phyloP scores from a whole-genome alignment of 2,888 invertebrate genomes.

The Ophion costatus region DNA sequence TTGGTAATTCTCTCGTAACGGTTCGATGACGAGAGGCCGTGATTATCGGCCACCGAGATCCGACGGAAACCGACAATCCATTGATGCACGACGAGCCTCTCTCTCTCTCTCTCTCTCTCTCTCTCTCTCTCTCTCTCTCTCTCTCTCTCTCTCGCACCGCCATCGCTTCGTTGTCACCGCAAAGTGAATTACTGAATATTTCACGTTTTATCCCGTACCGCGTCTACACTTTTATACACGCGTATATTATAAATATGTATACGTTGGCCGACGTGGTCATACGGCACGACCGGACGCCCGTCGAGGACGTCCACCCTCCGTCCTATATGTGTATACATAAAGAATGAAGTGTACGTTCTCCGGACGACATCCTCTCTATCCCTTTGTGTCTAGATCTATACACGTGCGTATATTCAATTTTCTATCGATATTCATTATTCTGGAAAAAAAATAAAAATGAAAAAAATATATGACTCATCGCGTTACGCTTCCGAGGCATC shows the following conservation, averaged over 20 bases:
- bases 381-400: slow-evolving; percentile 18
- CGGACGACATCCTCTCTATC: slow-evolving; percentile 69
- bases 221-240: slow-evolving; percentile 16
- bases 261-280: slow-evolving; percentile 67
- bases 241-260: slow-evolving; percentile 27
- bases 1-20: slow-evolving; percentile 44
- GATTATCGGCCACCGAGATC: slow-evolving; percentile 75
- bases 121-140: too few relatives aligned
- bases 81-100: slow-evolving; percentile 75
- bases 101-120: too few relatives aligned
- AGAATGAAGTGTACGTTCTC: slow-evolving; percentile 52
- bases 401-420: slow-evolving; percentile 46
- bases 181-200: slow-evolving; percentile 72
- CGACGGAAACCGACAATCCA: slow-evolving; percentile 79
- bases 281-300: slow-evolving; percentile 69
- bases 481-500: slow-evolving; percentile 44
- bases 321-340: slow-evolving; percentile 52
- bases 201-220: slow-evolving; percentile 64
- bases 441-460: slow-evolving; percentile 57
- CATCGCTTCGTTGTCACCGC: slow-evolving; percentile 63
- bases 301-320: slow-evolving; percentile 70
- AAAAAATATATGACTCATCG: slow-evolving; percentile 48
- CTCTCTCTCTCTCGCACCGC: slow-evolving; percentile 39
- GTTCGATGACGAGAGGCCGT: slow-evolving; percentile 66
- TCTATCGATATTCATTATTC: slow-evolving; percentile 68